phyloP scores from a whole-genome alignment of 2,797 vertebrate genomes.

The Euphonia xanthogaster region DNA sequence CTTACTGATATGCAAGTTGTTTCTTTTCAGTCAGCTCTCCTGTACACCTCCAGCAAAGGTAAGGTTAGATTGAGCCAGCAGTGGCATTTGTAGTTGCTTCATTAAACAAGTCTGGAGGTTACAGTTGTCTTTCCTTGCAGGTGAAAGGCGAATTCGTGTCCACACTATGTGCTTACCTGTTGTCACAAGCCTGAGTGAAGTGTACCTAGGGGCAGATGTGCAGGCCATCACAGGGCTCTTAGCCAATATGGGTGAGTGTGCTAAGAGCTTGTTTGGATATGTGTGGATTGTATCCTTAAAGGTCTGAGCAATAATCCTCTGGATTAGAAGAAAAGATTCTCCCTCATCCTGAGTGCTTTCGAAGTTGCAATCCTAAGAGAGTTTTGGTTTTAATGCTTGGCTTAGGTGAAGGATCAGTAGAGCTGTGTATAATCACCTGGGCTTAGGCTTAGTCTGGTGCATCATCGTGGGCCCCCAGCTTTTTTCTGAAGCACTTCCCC shows the following conservation, averaged over 20 bases:
- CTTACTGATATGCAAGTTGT: slow-evolving; percentile 91
- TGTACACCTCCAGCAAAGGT: slow-evolving; percentile 99
- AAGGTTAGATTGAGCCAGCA: not conserved
- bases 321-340: not conserved
- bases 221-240: slow-evolving; percentile 91
- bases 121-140: slow-evolving; percentile 62
- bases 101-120: not conserved
- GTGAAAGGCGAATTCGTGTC: slow-evolving; percentile 94
- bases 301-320: not conserved
- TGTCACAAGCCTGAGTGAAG: slow-evolving; percentile 87
- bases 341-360: not conserved
- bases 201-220: slow-evolving; percentile 93
- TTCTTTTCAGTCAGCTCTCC: slow-evolving; percentile 95
- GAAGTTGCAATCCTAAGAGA: not conserved
- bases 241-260: slow-evolving; percentile 91
- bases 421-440: not conserved
- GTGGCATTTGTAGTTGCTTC: not conserved
- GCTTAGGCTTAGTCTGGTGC: not conserved
- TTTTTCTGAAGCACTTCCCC: not conserved
- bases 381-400: not conserved
- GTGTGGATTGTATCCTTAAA: not conserved
- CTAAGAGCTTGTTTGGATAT: not conserved
- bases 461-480: not conserved
- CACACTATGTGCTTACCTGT: slow-evolving; percentile 97
- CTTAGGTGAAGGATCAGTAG: not conserved